These are phyloP conservation scores for Corydoras sp. DNA, from an alignment of 2,113 vertebrate species.

Conservation along the genomic window DNA sequence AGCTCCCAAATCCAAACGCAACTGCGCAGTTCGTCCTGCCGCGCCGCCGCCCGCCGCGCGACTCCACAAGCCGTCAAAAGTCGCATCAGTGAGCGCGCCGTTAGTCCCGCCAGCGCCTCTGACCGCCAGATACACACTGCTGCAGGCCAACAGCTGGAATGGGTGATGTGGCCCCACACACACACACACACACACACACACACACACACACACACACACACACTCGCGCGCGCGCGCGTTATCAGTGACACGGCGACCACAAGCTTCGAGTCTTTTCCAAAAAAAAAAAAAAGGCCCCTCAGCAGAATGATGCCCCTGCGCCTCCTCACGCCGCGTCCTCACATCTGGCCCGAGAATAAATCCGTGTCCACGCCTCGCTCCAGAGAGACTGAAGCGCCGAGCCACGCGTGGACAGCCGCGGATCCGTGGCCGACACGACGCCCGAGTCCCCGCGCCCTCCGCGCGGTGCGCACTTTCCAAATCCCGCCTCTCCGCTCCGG, in stretches of 20 bases:
- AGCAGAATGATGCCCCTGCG: not conserved
- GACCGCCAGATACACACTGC: slow-evolving; percentile 41
- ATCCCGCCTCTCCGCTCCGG: slow-evolving; percentile 59
- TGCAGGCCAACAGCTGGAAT: slow-evolving; percentile 37
- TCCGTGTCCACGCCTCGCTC: slow-evolving; percentile 19
- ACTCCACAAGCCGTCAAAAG: too few relatives aligned
- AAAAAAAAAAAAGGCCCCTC: slow-evolving; percentile 15
- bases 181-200: slow-evolving; percentile 9
- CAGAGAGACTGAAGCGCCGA: not conserved
- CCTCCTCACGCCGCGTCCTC: not conserved
- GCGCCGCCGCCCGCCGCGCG: not conserved
- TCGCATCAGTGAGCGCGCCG: too few relatives aligned
- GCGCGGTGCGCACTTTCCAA: slow-evolving; percentile 67
- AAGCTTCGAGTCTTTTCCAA: slow-evolving; percentile 15
- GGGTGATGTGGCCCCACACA: slow-evolving; percentile 26
- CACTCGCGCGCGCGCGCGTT: not conserved
- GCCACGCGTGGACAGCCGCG: slow-evolving; percentile 27
- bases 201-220: not conserved
- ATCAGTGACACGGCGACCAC: not conserved
- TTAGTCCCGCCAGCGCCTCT: slow-evolving; percentile 1
- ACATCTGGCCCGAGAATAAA: slow-evolving; percentile 40
- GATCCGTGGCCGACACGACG: slow-evolving; percentile 10
- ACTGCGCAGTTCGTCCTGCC: slow-evolving; percentile 34
- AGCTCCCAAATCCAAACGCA: slow-evolving; percentile 11
- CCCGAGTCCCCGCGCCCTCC: slow-evolving; percentile 13